phyloP scores from a whole-genome alignment of 2,797 vertebrate species.

The Synanceia verrucosa region DNA sequence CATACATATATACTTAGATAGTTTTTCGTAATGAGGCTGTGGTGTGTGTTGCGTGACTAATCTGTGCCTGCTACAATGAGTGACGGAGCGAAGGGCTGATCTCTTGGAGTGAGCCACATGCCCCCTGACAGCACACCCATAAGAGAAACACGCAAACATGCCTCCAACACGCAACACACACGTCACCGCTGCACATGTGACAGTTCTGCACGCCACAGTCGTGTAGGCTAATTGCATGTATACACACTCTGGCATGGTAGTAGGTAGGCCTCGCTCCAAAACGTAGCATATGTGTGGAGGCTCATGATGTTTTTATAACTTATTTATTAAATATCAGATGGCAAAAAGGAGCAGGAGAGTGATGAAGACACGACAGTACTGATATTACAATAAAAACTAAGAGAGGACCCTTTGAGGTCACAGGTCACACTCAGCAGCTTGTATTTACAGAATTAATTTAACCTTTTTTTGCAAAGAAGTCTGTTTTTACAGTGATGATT shows the following conservation, averaged over 20 bases:
- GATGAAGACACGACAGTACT: neutral
- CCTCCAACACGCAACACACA: constrained; percentile 60
- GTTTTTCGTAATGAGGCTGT: constrained; percentile 43
- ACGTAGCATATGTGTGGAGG: neutral
- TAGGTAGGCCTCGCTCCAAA: neutral
- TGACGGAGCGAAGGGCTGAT: constrained; percentile 67
- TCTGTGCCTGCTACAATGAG: constrained; percentile 64
- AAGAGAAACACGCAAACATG: constrained; percentile 73
- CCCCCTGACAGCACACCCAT: constrained; percentile 65
- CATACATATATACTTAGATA: constrained; percentile 42
- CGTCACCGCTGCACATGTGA: constrained; percentile 58
- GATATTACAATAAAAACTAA: neutral
- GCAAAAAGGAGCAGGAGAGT: neutral
- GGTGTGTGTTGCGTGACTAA: constrained; percentile 67
- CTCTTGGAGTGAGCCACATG: constrained; percentile 71
- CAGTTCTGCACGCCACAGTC: constrained; percentile 54
- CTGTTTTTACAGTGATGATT: neutral
- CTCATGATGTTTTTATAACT: constrained; percentile 12
- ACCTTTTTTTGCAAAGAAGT: neutral
- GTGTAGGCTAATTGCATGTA: constrained; percentile 43
- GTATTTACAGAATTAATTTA: neutral
- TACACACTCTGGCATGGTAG: neutral
- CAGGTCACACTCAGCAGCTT: constrained; percentile 2
- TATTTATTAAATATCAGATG: neutral
- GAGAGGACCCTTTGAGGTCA: neutral